Percentiles rank a stretch among this genome's conserved stretches.
phyloP scores from a whole-genome alignment of 2,888 invertebrate species.

The Caenorhabditis drosophilae region DNA sequence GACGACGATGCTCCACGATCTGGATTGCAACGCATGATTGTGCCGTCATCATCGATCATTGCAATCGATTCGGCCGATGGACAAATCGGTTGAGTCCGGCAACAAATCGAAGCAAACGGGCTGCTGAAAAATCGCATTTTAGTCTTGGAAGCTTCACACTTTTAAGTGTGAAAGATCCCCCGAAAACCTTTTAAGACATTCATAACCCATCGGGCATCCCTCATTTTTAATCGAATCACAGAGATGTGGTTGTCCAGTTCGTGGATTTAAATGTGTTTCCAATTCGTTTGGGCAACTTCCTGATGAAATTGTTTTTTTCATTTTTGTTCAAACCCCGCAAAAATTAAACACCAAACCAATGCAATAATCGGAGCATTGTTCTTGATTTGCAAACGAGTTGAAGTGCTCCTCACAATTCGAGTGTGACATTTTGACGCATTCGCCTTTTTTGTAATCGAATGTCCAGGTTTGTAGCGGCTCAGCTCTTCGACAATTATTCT shows the following conservation, averaged over 20 bases:
- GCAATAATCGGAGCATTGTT: conserved; percentile 59
- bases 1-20: conserved; percentile 8
- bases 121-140: conserved; percentile 33
- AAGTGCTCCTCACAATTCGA: conserved; percentile 51
- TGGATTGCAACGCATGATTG: conserved; percentile 14
- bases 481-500: conserved; percentile 38
- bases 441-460: conserved; percentile 50
- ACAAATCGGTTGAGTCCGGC: conserved; percentile 47
- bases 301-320: too few species aligned
- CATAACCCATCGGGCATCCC: conserved; percentile 55
- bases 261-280: conserved; percentile 41
- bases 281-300: conserved; percentile 44
- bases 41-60: conserved; percentile 11
- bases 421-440: conserved; percentile 35
- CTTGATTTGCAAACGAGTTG: conserved; percentile 57
- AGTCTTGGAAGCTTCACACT: neutral
- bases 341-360: conserved; percentile 32
- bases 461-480: conserved; percentile 31
- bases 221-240: conserved; percentile 43
- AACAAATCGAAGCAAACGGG: conserved; percentile 55
- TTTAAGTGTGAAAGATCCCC: neutral
- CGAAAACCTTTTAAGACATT: conserved; percentile 42
- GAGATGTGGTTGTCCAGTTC: conserved; percentile 51
- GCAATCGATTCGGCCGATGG: conserved; percentile 51
- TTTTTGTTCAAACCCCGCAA: neutral